A percentile compares a stretch with the other conserved stretches of the same genome.
Conservation (phyloP, 2,888 invertebrate genomes). For the Blastobasis lacticolella region DNA sequence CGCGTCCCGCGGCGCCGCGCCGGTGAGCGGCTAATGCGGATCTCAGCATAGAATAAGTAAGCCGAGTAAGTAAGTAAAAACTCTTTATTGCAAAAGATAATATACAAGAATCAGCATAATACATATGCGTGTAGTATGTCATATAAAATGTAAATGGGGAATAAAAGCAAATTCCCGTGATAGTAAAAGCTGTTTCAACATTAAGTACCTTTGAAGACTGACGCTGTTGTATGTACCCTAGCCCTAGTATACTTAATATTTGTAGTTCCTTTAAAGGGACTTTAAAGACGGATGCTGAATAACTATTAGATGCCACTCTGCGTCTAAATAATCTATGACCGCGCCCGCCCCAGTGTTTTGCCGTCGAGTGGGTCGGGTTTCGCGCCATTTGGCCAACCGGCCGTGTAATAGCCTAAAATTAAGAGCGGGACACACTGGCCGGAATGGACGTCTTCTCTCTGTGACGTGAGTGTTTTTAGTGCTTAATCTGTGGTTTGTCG, state of each 20-base stretch:
- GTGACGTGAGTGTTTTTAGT: too few relatives aligned
- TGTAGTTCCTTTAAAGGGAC: too few relatives aligned
- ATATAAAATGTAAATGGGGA: too few relatives aligned
- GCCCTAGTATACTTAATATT: too few relatives aligned
- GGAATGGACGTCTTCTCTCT: constrained; percentile 19
- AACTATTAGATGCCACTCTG: neutral
- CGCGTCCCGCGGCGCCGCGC: constrained; percentile 35
- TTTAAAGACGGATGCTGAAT: neutral
- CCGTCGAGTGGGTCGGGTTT: constrained; percentile 56
- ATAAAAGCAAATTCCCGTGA: too few relatives aligned
- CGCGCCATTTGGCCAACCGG: constrained; percentile 72
- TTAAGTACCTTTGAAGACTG: too few relatives aligned
- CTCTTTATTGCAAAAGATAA: too few relatives aligned
- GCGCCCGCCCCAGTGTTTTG: constrained; percentile 39
- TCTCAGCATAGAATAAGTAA: constrained; percentile 25
- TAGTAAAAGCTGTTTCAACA: too few relatives aligned
- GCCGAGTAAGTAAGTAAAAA: constrained; percentile 3
- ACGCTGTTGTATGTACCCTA: too few relatives aligned
- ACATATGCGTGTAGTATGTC: too few relatives aligned
- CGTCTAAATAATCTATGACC: constrained; percentile 37
- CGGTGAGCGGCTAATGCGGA: constrained; percentile 28
- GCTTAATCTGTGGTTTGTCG: neutral
- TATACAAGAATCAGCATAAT: too few relatives aligned
- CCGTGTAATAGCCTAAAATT: constrained; percentile 54
- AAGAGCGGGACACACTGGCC: constrained; percentile 23